Percentiles rank a stretch among this genome's conserved stretches.
Evolutionary conservation across 2,888 invertebrate genomes (phyloP).

Genomic region (Mechanitis mazaeus): DNA sequence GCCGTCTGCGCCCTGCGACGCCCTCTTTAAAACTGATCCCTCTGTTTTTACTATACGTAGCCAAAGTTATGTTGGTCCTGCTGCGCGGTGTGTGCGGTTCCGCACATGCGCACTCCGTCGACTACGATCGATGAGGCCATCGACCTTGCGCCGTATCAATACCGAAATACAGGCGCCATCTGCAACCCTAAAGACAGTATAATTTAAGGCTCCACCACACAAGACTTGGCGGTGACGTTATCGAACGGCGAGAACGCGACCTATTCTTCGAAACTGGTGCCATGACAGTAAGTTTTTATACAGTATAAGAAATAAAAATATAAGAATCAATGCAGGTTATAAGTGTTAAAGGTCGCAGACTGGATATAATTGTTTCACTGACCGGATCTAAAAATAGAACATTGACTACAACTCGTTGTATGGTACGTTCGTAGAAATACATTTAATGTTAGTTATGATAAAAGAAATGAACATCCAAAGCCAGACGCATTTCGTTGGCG

Average conservation of each 20-base stretch:
- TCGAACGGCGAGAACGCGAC: constrained; percentile 8
- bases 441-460: too few species aligned
- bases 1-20: constrained; percentile 58
- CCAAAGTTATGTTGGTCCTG: constrained; percentile 47
- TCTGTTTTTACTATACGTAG: constrained; percentile 48
- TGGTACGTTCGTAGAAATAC: too few species aligned
- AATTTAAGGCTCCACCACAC: constrained; percentile 11
- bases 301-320: not conserved
- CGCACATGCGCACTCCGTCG: constrained; percentile 46
- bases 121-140: constrained; percentile 57
- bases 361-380: too few species aligned
- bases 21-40: constrained; percentile 56
- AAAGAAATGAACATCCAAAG: too few species aligned
- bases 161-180: constrained; percentile 29
- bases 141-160: constrained; percentile 54
- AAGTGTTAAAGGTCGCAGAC: not conserved
- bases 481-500: too few species aligned
- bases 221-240: not conserved
- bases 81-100: constrained; percentile 44
- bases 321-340: not conserved
- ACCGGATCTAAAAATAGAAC: too few species aligned
- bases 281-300: not conserved
- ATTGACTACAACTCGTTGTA: too few species aligned
- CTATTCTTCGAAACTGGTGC: not conserved
- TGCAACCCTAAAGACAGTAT: constrained; percentile 23